Conservation (phyloP, 2,113 vertebrate species). For the Chaetura pelagica region DNA sequence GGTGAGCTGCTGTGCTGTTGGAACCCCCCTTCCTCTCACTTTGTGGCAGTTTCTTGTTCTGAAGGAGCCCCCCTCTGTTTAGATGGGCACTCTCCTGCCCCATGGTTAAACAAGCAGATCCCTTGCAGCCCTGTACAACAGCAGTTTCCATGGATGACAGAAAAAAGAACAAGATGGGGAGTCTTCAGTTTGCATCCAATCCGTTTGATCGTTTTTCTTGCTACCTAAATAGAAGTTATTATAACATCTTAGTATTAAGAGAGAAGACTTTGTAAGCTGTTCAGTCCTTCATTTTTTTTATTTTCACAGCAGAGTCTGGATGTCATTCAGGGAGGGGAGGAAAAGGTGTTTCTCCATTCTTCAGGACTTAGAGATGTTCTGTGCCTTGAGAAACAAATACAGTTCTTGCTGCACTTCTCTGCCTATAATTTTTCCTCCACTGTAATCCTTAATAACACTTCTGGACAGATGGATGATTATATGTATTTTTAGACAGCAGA, state of each 20-base stretch:
- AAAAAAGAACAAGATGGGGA: background rate
- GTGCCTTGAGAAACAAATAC: background rate
- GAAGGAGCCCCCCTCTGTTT: background rate
- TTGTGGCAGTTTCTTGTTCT: background rate
- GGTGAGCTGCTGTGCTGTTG: background rate
- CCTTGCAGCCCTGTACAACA: background rate
- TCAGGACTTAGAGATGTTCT: background rate
- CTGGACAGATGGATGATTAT: background rate
- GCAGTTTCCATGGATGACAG: fast-evolving
- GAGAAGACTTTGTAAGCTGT: background rate
- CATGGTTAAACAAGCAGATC: background rate
- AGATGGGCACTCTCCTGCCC: background rate
- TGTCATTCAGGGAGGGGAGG: background rate
- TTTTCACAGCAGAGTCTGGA: background rate
- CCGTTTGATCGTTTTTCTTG: background rate
- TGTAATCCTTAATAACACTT: conserved; percentile 19
- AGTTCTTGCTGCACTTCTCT: background rate
- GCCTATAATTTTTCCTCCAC: background rate
- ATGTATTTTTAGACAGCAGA: background rate
- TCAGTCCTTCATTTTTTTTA: background rate
- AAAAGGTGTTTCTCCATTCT: background rate
- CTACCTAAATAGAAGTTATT: background rate
- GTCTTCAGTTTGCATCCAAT: background rate
- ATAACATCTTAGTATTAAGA: background rate
- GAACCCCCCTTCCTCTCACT: background rate